Percentiles rank a stretch among this genome's conserved stretches.
phyloP scores from a whole-genome alignment of 1,140 invertebrate species.

The Temnothorax longispinosus region DNA sequence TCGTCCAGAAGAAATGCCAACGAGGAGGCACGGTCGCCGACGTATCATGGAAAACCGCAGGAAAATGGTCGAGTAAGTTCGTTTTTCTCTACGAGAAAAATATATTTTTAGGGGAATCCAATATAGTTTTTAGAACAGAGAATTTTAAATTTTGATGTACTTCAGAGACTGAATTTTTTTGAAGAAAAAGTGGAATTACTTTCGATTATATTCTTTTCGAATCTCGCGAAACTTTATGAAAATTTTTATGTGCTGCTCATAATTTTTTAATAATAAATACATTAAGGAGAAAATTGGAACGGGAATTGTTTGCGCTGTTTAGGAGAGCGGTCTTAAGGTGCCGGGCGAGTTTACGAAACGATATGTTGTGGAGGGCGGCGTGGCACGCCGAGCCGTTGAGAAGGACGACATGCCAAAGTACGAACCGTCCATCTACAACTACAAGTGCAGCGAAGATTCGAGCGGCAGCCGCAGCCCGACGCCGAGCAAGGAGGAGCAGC shows the following conservation, averaged over 20 bases:
- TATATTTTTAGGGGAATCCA: not conserved
- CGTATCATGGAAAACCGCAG: constrained; percentile 66
- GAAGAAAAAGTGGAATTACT: not conserved
- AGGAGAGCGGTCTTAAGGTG: constrained; percentile 68
- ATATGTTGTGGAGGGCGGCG: constrained; percentile 82
- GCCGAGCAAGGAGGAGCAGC: constrained; percentile 81
- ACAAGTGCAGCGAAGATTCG: constrained; percentile 81
- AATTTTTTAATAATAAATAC: not conserved
- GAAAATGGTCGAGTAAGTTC: constrained; percentile 60
- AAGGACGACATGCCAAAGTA: constrained; percentile 82
- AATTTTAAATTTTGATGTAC: not conserved
- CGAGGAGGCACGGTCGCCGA: constrained; percentile 77
- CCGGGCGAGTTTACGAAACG: constrained; percentile 82
- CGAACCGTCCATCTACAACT: constrained; percentile 83
- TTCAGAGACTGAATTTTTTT: not conserved
- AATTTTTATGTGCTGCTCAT: not conserved
- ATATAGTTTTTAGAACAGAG: not conserved
- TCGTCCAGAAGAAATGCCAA: constrained; percentile 70
- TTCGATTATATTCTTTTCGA: not conserved
- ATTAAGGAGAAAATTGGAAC: not conserved
- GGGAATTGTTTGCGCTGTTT: not conserved
- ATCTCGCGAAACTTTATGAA: not conserved
- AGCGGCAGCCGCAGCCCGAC: constrained; percentile 81
- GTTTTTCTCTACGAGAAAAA: not conserved
- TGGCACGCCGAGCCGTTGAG: constrained; percentile 78